Percentiles rank a stretch among this genome's conserved stretches.
phyloP scores from a whole-genome alignment of 1,140 invertebrate species.

The Atopsyche davidsoni region DNA sequence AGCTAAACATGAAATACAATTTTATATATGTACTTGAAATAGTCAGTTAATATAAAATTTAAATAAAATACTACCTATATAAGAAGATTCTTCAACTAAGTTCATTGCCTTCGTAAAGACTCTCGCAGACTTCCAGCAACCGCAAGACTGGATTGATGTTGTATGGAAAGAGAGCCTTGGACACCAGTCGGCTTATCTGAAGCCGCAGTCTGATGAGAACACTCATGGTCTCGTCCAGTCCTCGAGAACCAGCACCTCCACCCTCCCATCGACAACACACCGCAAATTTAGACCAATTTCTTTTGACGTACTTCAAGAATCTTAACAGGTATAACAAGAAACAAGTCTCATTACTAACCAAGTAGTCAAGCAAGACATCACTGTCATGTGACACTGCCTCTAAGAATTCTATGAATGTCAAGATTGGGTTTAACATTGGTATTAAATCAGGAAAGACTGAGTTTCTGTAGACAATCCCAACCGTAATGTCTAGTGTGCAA shows the following conservation, averaged over 20 bases:
- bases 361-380: conserved; percentile 75
- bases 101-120: conserved; percentile 76
- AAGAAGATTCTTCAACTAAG: conserved; percentile 49
- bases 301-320: conserved; percentile 77
- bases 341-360: conserved; percentile 87
- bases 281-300: conserved; percentile 79
- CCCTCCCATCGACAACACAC: conserved; percentile 58
- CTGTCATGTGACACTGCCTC: conserved; percentile 76
- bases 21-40: neutral
- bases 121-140: conserved; percentile 77
- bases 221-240: conserved; percentile 76
- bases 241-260: conserved; percentile 50
- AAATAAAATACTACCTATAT: neutral
- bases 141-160: conserved; percentile 83
- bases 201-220: conserved; percentile 72
- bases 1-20: neutral
- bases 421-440: conserved; percentile 72
- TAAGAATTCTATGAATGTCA: conserved; percentile 79
- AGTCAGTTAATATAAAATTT: neutral
- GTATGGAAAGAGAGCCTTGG: conserved; percentile 78
- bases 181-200: conserved; percentile 75
- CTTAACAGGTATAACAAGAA: conserved; percentile 81
- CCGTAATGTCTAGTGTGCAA: conserved; percentile 79
- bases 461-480: conserved; percentile 74
- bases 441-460: conserved; percentile 70